Evolutionary conservation across 2,888 invertebrate species (phyloP).

Genomic region (Margaritifera margaritifera): DNA sequence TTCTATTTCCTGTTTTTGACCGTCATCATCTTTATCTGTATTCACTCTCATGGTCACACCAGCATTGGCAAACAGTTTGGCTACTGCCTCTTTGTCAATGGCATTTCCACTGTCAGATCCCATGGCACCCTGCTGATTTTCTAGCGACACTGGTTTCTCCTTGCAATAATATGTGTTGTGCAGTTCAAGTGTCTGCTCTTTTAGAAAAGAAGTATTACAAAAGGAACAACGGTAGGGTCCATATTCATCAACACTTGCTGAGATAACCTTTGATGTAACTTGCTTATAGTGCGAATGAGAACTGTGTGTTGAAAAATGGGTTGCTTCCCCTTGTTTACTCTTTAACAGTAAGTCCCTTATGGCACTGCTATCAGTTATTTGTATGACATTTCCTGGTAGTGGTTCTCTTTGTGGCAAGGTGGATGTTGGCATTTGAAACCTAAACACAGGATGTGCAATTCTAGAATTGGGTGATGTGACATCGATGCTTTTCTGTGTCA

Average conservation of each 20-base stretch:
- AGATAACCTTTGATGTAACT: too few species aligned
- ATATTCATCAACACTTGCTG: constrained; percentile 3
- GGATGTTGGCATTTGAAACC: constrained; percentile 12
- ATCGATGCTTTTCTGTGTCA: too few species aligned
- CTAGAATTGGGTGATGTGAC: too few species aligned
- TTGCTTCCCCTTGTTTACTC: too few species aligned
- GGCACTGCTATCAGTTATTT: too few species aligned
- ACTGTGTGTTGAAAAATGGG: too few species aligned
- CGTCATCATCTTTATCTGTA: background rate
- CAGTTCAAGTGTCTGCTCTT: constrained; percentile 85
- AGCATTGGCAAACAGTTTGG: constrained; percentile 21
- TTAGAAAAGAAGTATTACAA: constrained; percentile 86
- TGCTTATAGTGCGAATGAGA: too few species aligned
- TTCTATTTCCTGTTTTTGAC: background rate
- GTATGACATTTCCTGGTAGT: too few species aligned
- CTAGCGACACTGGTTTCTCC: constrained; percentile 5
- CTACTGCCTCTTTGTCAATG: constrained; percentile 17
- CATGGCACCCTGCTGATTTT: constrained; percentile 2
- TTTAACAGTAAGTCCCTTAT: too few species aligned
- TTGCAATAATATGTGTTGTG: constrained; percentile 85
- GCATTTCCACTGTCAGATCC: constrained; percentile 2
- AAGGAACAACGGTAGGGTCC: constrained; percentile 77
- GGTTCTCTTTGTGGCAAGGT: too few species aligned
- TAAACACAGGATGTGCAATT: constrained; percentile 9
- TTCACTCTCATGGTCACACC: background rate